Evolutionary conservation across 1,140 invertebrate genomes (phyloP).

Genomic region (Galleria mellonella): DNA sequence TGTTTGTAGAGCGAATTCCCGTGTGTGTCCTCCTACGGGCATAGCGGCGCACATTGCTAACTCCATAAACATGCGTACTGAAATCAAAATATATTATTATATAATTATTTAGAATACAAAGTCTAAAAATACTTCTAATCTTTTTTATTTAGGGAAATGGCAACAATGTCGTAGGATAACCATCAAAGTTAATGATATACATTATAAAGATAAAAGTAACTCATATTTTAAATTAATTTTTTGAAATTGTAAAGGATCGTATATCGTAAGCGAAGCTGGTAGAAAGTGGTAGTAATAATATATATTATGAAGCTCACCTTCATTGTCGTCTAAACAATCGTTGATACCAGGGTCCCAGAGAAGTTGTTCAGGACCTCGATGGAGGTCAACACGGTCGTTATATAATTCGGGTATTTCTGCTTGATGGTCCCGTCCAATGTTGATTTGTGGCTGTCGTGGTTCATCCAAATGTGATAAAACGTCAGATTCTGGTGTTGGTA

Average conservation of each 20-base stretch:
- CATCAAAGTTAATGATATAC: too few species aligned
- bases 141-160: too few species aligned
- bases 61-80: slow-evolving; percentile 91
- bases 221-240: too few species aligned
- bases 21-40: slow-evolving; percentile 92
- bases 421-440: slow-evolving; percentile 93
- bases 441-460: slow-evolving; percentile 78
- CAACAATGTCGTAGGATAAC: too few species aligned
- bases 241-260: too few species aligned
- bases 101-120: too few species aligned
- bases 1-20: slow-evolving; percentile 95
- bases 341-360: slow-evolving; percentile 91
- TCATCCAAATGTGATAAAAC: slow-evolving; percentile 43
- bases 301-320: slow-evolving; percentile 75
- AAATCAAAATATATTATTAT: too few species aligned
- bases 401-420: slow-evolving; percentile 82
- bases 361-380: slow-evolving; percentile 79
- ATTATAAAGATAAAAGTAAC: too few species aligned
- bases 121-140: too few species aligned
- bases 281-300: not conserved
- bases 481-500: slow-evolving; percentile 30
- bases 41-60: slow-evolving; percentile 94
- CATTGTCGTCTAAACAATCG: slow-evolving; percentile 80
- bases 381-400: slow-evolving; percentile 68
- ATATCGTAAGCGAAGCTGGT: too few species aligned